Evolutionary conservation across 1,140 invertebrate species (phyloP).

Genomic region (Dinoponera quadriceps): DNA sequence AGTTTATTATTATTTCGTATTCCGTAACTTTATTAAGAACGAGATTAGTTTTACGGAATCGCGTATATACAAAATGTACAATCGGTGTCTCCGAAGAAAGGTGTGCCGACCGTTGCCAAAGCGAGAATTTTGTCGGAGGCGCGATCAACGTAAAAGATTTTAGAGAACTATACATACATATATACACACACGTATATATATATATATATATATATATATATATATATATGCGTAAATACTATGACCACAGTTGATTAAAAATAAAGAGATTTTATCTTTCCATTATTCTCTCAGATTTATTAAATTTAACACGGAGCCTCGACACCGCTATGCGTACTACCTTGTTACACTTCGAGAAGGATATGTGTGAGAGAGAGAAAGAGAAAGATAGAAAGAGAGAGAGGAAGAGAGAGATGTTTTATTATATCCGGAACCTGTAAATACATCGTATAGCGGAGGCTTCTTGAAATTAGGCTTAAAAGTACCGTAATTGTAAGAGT

Average conservation of each 20-base stretch:
- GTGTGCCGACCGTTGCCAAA: slow-evolving; percentile 19
- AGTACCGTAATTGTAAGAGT: too few species aligned
- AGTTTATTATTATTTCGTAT: slow-evolving; percentile 32
- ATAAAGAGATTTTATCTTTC: slow-evolving; percentile 53
- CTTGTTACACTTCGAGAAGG: too few species aligned
- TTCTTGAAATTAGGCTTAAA: too few species aligned
- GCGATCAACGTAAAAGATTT: slow-evolving; percentile 31
- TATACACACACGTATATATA: background rate
- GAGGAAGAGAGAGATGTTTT: too few species aligned
- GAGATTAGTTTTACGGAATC: background rate
- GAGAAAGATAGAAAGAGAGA: too few species aligned
- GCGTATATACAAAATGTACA: background rate
- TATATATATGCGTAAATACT: slow-evolving; percentile 3
- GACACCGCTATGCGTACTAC: too few species aligned
- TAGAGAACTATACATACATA: slow-evolving; percentile 27
- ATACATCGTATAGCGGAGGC: too few species aligned
- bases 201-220: slow-evolving; percentile 9
- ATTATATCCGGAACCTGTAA: too few species aligned
- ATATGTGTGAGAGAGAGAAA: too few species aligned
- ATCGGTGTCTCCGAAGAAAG: slow-evolving; percentile 13
- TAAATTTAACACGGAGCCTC: background rate
- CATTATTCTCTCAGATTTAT: slow-evolving; percentile 20
- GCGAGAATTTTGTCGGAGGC: background rate
- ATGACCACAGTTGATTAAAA: slow-evolving; percentile 35
- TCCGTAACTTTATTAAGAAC: slow-evolving; percentile 20